A percentile compares a stretch with the other conserved stretches of the same genome.
These are phyloP conservation scores for Nymphalis io DNA, from an alignment of 1,140 invertebrate species.

Conservation along the genomic window DNA sequence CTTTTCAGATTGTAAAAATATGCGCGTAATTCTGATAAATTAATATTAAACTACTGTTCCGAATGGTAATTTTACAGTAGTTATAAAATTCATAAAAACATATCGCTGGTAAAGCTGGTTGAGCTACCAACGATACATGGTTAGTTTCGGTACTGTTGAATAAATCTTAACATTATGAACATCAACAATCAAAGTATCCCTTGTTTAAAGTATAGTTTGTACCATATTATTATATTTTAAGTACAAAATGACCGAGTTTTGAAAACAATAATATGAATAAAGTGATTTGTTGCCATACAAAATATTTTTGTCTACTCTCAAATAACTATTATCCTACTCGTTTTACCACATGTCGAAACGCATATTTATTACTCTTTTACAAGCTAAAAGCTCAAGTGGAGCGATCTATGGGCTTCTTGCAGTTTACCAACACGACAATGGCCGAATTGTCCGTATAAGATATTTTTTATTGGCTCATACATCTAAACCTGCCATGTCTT, in stretches of 20 bases:
- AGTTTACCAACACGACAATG: conserved; percentile 81
- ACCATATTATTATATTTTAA: not conserved
- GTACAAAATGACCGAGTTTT: not conserved
- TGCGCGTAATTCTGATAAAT: too few species aligned
- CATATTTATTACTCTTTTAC: conserved; percentile 80
- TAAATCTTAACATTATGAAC: too few species aligned
- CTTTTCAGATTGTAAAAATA: too few species aligned
- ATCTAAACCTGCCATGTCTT: conserved; percentile 80
- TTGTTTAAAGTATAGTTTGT: too few species aligned
- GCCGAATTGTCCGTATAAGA: conserved; percentile 78
- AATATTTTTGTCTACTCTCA: conserved; percentile 51
- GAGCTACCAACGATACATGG: too few species aligned
- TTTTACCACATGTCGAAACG: conserved; percentile 76
- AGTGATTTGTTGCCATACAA: conserved; percentile 54
- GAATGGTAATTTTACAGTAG: too few species aligned
- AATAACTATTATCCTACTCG: conserved; percentile 69
- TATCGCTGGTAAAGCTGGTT: too few species aligned
- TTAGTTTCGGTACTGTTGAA: too few species aligned
- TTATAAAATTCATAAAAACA: too few species aligned
- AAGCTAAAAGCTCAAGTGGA: conserved; percentile 78
- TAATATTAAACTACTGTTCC: too few species aligned
- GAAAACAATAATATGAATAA: conserved; percentile 1
- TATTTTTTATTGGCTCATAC: conserved; percentile 81
- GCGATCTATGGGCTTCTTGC: conserved; percentile 79
- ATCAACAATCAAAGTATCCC: too few species aligned